Conservation (phyloP, 2,113 vertebrate genomes). For the Trinectes maculatus region DNA sequence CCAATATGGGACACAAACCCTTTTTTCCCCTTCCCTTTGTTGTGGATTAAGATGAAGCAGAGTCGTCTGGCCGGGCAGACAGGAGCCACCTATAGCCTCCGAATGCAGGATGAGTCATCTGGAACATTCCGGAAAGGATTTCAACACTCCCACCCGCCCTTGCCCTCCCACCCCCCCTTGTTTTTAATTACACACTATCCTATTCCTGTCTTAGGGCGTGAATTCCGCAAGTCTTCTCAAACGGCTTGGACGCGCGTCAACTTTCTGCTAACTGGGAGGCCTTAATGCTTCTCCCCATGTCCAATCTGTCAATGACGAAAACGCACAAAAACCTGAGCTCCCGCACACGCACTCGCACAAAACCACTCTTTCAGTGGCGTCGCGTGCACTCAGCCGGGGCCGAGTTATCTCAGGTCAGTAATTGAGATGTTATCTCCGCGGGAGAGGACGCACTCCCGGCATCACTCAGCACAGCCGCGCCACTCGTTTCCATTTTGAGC, state of each 20-base stretch:
- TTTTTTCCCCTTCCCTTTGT: conserved; percentile 60
- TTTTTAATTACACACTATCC: conserved; percentile 83
- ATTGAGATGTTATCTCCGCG: conserved; percentile 78
- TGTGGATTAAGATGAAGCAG: conserved; percentile 71
- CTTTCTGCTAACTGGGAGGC: conserved; percentile 22
- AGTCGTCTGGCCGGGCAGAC: conserved; percentile 56
- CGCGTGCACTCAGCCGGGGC: conserved; percentile 41
- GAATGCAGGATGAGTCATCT: conserved; percentile 71
- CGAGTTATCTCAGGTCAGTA: conserved; percentile 69
- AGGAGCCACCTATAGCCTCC: conserved; percentile 68
- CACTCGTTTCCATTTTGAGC: conserved; percentile 53
- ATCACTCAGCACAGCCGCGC: conserved; percentile 59
- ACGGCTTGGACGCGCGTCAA: conserved; percentile 50
- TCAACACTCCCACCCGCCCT: conserved; percentile 39
- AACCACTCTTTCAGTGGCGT: conserved; percentile 29
- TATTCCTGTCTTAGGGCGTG: conserved; percentile 73
- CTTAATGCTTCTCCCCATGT: conserved; percentile 60
- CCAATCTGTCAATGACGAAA: conserved; percentile 25
- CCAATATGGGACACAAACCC: conserved; percentile 47
- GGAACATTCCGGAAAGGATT: conserved; percentile 79
- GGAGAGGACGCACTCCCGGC: conserved; percentile 50
- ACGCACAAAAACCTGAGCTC: conserved; percentile 29
- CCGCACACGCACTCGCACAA: not conserved
- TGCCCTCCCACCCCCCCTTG: conserved; percentile 19
- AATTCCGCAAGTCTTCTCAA: conserved; percentile 70